Conservation (phyloP, 2,888 invertebrate genomes). For the Frankliniella fusca region DNA sequence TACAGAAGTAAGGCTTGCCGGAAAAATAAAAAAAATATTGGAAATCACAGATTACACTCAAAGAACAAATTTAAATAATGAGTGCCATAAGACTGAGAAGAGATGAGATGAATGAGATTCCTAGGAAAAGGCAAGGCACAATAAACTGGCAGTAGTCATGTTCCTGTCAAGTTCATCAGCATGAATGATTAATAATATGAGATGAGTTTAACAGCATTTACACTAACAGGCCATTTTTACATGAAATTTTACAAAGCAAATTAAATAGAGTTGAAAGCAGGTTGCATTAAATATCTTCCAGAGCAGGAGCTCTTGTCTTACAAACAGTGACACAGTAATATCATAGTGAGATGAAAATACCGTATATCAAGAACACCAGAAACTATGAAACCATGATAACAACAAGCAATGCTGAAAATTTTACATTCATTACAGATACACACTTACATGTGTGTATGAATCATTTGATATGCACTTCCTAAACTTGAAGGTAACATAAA, state of each 20-base stretch:
- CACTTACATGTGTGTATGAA: neutral
- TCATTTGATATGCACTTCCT: neutral
- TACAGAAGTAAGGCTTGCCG: neutral
- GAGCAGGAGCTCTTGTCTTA: neutral
- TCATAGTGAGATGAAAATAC: constrained; percentile 3
- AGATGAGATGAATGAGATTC: neutral
- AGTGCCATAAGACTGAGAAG: neutral
- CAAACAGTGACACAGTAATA: neutral
- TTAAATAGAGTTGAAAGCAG: neutral
- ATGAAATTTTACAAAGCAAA: neutral
- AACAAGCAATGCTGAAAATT: neutral
- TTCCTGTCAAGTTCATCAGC: neutral
- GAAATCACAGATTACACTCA: constrained; percentile 13
- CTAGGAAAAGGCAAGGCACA: neutral
- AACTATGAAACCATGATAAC: neutral
- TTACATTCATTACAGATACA: neutral
- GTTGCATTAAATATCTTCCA: neutral
- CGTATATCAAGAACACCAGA: neutral
- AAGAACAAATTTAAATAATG: neutral
- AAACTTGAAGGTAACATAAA: neutral
- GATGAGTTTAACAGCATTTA: neutral
- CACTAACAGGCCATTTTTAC: neutral
- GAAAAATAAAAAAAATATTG: neutral
- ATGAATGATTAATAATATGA: neutral
- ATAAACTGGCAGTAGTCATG: constrained; percentile 12